Base-by-base conservation (phyloP, 2,888 invertebrate genomes). In the Hypena proboscidalis region DNA sequence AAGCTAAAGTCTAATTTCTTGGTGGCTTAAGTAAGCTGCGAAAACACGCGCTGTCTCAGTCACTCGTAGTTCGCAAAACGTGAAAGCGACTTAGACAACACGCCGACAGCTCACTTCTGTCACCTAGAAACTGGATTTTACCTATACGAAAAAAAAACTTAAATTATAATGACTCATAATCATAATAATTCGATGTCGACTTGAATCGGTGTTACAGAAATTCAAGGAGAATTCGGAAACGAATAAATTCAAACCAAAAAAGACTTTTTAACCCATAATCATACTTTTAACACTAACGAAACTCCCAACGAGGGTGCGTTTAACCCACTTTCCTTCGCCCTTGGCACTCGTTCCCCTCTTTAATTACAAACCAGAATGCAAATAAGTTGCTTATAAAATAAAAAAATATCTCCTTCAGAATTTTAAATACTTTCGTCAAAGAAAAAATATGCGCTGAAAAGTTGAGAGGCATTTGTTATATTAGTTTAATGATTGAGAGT, bases 401-500 rank as follows among this genome's bases (percentile, higher is more conserved):
- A 72, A 74, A 77, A 83, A 78, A 67, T 63, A 62, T 65, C 45
- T 67, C 60, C 14, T 7, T 45, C 49, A 53, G 54, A 72, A 71
- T 70, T 71, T 67, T 58, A 70, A 74, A 74, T 64, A 73, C 56
- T 67, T 65, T 67, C 72, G 69, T 77, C 77, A 77, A 78, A 76
- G 70, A 43, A 59, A 70, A 58, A 70, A 69, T 63, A 59, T 64
- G 58, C 63, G 64, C 64, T 70, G 57, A 72, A 75, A 45, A 78
- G 67, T 76, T 71, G 64, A 74, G 72, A 74, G 70, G 74, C 70
- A 77, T 83, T 85, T 80, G 83, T 86, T 85, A 77, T 80, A 72
- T 76, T 81, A 85, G 80, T 85, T 83, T 59, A 74, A 78, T 82
- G 82, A 86, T 86, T 85, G 84, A 79, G 82, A 80, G 79, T 80